Conservation (phyloP, 2,113 vertebrate genomes). For the Callocephalon fimbriatum region DNA sequence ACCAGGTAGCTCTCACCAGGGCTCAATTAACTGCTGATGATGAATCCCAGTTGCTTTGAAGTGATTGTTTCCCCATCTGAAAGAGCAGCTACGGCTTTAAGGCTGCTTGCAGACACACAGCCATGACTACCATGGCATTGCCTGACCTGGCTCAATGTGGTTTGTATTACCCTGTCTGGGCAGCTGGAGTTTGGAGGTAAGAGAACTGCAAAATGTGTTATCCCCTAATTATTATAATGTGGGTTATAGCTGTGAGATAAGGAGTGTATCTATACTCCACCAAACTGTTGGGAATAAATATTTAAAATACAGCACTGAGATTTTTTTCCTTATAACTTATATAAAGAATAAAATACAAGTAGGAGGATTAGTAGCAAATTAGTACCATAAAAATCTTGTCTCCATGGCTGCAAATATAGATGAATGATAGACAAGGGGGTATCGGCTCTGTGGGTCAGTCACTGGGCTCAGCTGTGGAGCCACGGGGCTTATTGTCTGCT, state of each 20-base stretch:
- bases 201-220: neutral
- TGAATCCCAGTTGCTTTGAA: neutral
- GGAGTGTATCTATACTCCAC: neutral
- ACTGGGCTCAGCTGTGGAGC: neutral
- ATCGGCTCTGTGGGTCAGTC: accelerated
- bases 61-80: neutral
- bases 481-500: neutral
- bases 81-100: neutral
- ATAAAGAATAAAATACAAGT: neutral
- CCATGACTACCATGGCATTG: neutral
- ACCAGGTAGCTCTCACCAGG: neutral
- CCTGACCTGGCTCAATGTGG: neutral
- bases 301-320: neutral
- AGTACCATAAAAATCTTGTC: neutral
- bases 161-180: neutral
- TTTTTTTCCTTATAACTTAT: neutral
- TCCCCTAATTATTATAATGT: neutral
- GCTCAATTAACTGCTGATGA: neutral
- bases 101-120: neutral
- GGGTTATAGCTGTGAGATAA: neutral
- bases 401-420: accelerated
- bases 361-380: neutral
- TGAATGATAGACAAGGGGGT: neutral
- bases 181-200: constrained; percentile 31
- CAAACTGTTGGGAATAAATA: neutral